A percentile compares a stretch with the other conserved stretches of the same genome.
These are phyloP conservation scores for Drosophila watanabei DNA, from an alignment of 1,140 invertebrate species.

Conservation along the genomic window DNA sequence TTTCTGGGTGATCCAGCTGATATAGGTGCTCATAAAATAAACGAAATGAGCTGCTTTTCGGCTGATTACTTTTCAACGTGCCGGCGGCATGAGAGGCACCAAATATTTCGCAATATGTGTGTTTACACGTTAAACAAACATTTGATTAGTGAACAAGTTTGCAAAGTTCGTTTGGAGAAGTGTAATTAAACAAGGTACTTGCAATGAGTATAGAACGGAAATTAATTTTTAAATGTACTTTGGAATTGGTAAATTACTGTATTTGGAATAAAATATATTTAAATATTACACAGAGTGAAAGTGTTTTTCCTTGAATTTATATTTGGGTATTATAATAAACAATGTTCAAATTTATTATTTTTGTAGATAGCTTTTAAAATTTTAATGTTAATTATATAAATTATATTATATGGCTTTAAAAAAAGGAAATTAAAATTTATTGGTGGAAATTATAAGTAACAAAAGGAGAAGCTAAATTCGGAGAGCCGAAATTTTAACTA, in stretches of 20 bases:
- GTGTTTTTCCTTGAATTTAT: not conserved
- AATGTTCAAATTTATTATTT: not conserved
- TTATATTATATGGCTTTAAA: too few species aligned
- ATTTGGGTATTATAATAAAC: not conserved
- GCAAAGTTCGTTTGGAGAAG: not conserved
- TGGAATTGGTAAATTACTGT: not conserved
- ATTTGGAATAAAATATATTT: not conserved
- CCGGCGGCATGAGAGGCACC: not conserved
- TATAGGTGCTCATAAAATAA: constrained; percentile 41
- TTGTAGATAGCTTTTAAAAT: not conserved
- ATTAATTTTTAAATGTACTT: not conserved
- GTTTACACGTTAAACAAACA: constrained; percentile 16
- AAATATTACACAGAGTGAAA: too few species aligned
- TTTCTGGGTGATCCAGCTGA: constrained; percentile 6
- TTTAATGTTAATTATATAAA: too few species aligned
- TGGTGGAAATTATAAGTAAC: too few species aligned
- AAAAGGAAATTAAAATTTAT: too few species aligned
- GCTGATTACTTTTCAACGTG: constrained; percentile 49
- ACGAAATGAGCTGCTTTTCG: constrained; percentile 38
- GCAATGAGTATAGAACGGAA: not conserved
- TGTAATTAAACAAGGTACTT: not conserved
- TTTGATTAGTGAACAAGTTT: not conserved
- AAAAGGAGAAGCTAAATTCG: too few species aligned
- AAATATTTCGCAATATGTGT: constrained; percentile 33
- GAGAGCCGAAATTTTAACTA: too few species aligned